Evolutionary conservation across 2,113 vertebrate species (phyloP).

Genomic region (Myodes glareolus): DNA sequence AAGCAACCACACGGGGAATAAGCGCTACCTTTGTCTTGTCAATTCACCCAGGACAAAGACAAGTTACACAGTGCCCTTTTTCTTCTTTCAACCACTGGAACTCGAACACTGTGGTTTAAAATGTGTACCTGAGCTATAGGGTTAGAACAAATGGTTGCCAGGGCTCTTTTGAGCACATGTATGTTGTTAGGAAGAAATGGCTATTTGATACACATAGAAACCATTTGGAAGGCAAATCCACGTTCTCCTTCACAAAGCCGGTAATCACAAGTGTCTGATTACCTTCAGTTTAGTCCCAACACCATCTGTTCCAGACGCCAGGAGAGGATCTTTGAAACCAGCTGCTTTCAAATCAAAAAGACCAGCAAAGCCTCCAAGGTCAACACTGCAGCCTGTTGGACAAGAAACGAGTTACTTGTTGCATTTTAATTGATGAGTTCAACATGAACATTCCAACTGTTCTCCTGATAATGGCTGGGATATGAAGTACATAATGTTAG

Average conservation of each 20-base stretch:
- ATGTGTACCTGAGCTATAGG: background rate
- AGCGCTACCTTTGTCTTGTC: background rate
- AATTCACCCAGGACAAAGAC: background rate
- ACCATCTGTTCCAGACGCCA: conserved; percentile 97
- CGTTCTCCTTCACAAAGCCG: conserved; percentile 8
- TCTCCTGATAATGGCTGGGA: background rate
- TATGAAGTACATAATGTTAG: background rate
- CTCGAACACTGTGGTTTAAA: background rate
- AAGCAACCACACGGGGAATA: background rate
- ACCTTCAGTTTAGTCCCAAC: conserved; percentile 99
- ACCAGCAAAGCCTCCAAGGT: conserved; percentile 97
- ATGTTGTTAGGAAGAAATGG: background rate
- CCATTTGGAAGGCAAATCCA: background rate
- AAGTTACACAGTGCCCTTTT: background rate
- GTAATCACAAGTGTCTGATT: conserved; percentile 49
- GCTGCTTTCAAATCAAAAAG: conserved; percentile 97
- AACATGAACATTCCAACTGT: background rate
- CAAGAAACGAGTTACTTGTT: conserved; percentile 32
- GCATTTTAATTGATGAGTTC: background rate
- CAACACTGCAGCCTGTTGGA: conserved; percentile 92
- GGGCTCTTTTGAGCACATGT: background rate
- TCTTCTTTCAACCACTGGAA: background rate
- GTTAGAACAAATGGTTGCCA: background rate
- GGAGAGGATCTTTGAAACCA: conserved; percentile 93
- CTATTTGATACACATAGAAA: background rate